Conservation (phyloP, 1,140 invertebrate species). For the Maconellicoccus hirsutus region DNA sequence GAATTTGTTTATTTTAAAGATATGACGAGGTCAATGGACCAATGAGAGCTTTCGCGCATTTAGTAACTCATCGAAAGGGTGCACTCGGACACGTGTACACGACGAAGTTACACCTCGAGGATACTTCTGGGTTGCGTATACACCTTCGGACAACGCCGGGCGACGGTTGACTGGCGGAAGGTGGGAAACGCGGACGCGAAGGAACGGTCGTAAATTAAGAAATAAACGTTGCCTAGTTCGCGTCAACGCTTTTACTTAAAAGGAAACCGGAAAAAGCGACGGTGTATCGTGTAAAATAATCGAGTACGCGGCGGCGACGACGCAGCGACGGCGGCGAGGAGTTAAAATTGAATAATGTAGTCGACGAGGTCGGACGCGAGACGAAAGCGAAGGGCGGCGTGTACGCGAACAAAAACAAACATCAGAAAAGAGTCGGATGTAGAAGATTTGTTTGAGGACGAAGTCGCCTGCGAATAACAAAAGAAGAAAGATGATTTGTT, state of each 20-base stretch:
- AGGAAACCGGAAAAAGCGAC: background rate
- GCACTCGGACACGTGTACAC: no score
- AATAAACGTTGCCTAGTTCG: conserved; percentile 7
- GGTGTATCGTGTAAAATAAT: conserved; percentile 9
- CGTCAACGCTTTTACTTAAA: background rate
- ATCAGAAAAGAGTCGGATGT: conserved; percentile 21
- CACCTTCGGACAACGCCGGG: no score
- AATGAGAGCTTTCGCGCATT: no score
- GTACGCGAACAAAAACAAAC: conserved; percentile 17
- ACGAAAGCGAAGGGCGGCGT: background rate
- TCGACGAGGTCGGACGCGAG: background rate
- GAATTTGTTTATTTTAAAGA: no score
- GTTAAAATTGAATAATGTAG: conserved; percentile 9
- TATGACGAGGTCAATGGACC: no score
- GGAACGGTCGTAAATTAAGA: conserved; percentile 2
- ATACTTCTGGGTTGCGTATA: no score
- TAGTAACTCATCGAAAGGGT: no score
- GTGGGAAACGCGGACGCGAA: no score
- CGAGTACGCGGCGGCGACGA: no score
- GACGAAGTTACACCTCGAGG: no score
- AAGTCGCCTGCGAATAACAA: conserved; percentile 5
- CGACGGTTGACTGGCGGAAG: no score
- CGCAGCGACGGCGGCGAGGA: no score
- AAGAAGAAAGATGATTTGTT: conserved; percentile 17
- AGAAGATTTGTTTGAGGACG: conserved; percentile 17